Conservation (phyloP, 2,888 invertebrate genomes). For the Ophion obscuratus region DNA sequence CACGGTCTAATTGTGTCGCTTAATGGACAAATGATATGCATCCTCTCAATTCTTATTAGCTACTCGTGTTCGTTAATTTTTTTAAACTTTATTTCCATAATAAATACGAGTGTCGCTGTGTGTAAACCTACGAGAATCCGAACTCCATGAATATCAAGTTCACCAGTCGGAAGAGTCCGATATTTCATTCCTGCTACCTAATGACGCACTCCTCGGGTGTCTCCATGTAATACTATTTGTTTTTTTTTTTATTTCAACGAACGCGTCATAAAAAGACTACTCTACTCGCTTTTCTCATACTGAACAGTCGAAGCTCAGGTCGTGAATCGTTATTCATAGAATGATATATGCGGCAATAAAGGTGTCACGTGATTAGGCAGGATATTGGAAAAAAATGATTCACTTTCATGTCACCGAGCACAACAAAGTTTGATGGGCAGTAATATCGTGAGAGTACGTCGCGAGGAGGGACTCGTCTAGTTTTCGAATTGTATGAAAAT, state of each 20-base stretch:
- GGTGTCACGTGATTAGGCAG: constrained; percentile 4
- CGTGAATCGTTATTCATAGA: constrained; percentile 18
- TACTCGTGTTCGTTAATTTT: background rate
- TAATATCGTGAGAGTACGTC: background rate
- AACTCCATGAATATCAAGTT: constrained; percentile 32
- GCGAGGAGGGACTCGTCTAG: background rate
- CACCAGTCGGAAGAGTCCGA: constrained; percentile 13
- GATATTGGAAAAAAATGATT: constrained; percentile 25
- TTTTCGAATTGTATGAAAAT: constrained; percentile 34
- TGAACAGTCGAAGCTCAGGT: background rate
- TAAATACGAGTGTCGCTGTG: constrained; percentile 28
- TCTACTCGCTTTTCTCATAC: background rate
- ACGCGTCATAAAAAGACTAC: background rate
- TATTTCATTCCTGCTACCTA: background rate
- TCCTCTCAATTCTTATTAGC: background rate
- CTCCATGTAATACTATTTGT: background rate
- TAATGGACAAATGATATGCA: constrained; percentile 1
- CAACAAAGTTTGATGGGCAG: constrained; percentile 14
- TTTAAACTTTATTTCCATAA: background rate
- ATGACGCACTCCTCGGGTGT: background rate
- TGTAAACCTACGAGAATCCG: constrained; percentile 1
- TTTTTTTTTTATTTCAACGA: background rate
- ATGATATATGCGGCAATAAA: constrained; percentile 18
- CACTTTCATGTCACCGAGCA: background rate
- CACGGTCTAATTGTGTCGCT: background rate